phyloP scores from a whole-genome alignment of 2,797 vertebrate genomes.

The Coracias cyanogaster region DNA sequence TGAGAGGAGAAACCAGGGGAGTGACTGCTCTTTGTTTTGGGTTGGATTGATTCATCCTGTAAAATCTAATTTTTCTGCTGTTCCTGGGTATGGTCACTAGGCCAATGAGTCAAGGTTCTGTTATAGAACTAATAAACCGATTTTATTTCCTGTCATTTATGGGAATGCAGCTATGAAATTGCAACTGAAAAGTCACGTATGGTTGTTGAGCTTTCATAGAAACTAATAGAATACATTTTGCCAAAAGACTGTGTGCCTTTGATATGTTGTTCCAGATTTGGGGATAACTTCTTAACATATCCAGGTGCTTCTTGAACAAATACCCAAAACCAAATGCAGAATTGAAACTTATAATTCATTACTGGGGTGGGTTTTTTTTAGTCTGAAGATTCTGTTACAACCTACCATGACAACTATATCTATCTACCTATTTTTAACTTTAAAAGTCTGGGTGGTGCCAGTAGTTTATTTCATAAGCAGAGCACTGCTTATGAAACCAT shows the following conservation, averaged over 20 bases:
- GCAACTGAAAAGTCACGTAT: not conserved
- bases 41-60: not conserved
- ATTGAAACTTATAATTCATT: not conserved
- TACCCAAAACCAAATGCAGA: not conserved
- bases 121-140: not conserved
- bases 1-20: not conserved
- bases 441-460: accelerated
- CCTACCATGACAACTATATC: not conserved
- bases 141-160: not conserved
- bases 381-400: not conserved
- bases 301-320: not conserved
- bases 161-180: not conserved
- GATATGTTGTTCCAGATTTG: not conserved
- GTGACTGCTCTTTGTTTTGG: not conserved
- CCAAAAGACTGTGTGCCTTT: not conserved
- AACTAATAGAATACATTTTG: not conserved
- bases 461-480: not conserved
- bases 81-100: not conserved
- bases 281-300: not conserved
- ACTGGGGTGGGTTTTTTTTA: not conserved
- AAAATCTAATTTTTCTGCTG: not conserved
- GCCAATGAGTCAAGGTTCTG: not conserved
- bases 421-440: not conserved
- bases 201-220: not conserved
- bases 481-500: not conserved